Percentiles rank a stretch among this genome's conserved stretches.
phyloP scores from a whole-genome alignment of 2,113 vertebrate species.

The Hydropotes inermis region DNA sequence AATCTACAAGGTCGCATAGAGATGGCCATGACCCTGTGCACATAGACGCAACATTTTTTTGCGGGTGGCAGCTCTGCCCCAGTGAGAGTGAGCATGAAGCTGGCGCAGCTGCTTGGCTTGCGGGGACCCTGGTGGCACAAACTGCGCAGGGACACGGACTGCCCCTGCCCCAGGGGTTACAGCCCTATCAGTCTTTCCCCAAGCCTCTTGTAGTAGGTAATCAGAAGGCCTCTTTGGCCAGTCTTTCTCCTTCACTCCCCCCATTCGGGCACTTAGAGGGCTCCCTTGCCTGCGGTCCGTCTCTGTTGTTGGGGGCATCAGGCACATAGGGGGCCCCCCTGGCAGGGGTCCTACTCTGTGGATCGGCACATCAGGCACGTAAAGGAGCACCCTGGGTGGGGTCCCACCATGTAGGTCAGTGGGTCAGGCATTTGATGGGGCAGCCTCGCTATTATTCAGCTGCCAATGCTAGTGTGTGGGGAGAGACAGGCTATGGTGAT shows the following conservation, averaged over 20 bases:
- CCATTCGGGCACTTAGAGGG: not conserved
- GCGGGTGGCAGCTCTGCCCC: not conserved
- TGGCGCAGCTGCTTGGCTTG: not conserved
- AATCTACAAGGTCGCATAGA: not conserved
- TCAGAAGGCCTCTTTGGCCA: not conserved
- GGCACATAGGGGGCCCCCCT: not conserved
- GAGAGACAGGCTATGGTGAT: not conserved
- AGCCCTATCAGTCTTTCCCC: not conserved
- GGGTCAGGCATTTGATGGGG: not conserved
- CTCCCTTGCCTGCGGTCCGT: not conserved
- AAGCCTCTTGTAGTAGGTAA: not conserved
- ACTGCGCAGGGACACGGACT: fast-evolving
- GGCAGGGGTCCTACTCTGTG: not conserved
- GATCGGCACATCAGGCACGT: not conserved
- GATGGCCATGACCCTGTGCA: fast-evolving
- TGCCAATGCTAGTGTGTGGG: not conserved
- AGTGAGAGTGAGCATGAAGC: not conserved
- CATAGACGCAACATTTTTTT: fast-evolving
- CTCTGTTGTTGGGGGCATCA: not conserved
- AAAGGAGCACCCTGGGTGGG: not conserved
- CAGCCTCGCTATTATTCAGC: not conserved
- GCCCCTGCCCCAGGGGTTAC: not conserved
- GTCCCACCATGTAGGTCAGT: not conserved
- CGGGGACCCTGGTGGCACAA: not conserved
- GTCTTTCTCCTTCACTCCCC: not conserved